These are phyloP conservation scores for Drosophila vallismaia DNA, from an alignment of 2,888 invertebrate species.

Conservation along the genomic window DNA sequence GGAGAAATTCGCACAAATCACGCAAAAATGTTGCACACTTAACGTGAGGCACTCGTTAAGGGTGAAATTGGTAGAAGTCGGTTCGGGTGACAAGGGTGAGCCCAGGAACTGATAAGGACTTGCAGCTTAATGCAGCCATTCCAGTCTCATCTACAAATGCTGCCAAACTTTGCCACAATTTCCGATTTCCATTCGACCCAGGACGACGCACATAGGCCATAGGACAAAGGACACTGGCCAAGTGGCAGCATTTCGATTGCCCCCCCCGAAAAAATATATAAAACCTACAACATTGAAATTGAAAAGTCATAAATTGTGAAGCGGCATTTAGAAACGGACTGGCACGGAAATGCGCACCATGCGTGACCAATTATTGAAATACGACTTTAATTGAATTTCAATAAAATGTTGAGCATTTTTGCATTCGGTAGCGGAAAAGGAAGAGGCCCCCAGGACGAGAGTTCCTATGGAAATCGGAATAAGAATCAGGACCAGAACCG, in stretches of 20 bases:
- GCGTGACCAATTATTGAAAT: slow-evolving; percentile 83
- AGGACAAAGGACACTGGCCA: slow-evolving; percentile 47
- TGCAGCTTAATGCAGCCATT: slow-evolving; percentile 72
- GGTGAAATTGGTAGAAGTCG: slow-evolving; percentile 28
- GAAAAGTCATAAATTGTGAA: slow-evolving; percentile 79
- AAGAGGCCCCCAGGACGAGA: slow-evolving; percentile 5
- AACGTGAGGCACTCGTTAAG: slow-evolving; percentile 59
- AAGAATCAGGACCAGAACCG: slow-evolving; percentile 44
- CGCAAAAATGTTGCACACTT: slow-evolving; percentile 77
- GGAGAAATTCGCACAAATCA: slow-evolving; percentile 77
- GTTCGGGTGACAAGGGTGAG: slow-evolving; percentile 42
- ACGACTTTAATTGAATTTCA: slow-evolving; percentile 82
- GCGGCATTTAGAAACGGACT: slow-evolving; percentile 63
- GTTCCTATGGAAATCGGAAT: slow-evolving; percentile 5
- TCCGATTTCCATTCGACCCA: slow-evolving; percentile 59
- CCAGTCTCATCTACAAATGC: slow-evolving; percentile 17
- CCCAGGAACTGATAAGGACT: slow-evolving; percentile 66
- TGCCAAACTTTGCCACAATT: slow-evolving; percentile 69
- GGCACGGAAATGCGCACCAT: slow-evolving; percentile 81
- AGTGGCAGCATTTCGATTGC: slow-evolving; percentile 78
- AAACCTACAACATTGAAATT: slow-evolving; percentile 45
- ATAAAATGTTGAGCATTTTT: slow-evolving; percentile 75
- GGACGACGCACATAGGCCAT: background rate
- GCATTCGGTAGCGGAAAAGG: slow-evolving; percentile 24
- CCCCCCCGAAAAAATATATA: slow-evolving; percentile 14